Conservation (phyloP, 2,113 vertebrate species). For the Pelobates fuscus region DNA sequence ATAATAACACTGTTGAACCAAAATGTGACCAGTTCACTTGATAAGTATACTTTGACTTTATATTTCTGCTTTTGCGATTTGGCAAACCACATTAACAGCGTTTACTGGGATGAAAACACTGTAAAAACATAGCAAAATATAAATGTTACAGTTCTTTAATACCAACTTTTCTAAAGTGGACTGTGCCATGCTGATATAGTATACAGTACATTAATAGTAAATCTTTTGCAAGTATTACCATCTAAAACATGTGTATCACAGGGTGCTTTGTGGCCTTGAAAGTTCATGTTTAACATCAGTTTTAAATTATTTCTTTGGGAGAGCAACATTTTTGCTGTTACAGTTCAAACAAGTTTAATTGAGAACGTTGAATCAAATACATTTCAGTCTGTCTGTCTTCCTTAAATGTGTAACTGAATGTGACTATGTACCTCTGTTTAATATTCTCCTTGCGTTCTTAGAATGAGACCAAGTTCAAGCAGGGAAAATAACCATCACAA, state of each 20-base stretch:
- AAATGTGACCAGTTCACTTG: too few species aligned
- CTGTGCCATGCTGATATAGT: background rate
- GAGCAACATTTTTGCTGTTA: conserved; percentile 16
- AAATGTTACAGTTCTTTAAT: too few species aligned
- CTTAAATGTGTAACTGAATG: conserved; percentile 32
- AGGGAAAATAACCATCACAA: conserved; percentile 16
- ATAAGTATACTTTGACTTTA: too few species aligned
- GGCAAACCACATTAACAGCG: too few species aligned
- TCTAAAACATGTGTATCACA: conserved; percentile 24
- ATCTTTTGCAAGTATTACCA: background rate
- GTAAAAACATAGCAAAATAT: too few species aligned
- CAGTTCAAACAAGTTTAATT: conserved; percentile 38
- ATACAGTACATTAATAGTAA: background rate
- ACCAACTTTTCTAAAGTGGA: background rate
- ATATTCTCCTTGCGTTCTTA: conserved; percentile 28
- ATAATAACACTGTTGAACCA: too few species aligned
- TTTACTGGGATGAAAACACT: too few species aligned
- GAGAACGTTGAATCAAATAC: conserved; percentile 27
- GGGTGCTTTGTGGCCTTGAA: background rate
- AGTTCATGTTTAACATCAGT: conserved; percentile 36
- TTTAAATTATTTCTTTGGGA: conserved; percentile 28
- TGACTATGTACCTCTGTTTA: conserved; percentile 24
- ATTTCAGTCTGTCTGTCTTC: conserved; percentile 32
- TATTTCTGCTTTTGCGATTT: too few species aligned
- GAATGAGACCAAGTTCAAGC: background rate